Evolutionary conservation across 2,888 invertebrate species (phyloP), one percentile per base, ranked within the genome.

Genomic region (Epistrophe eligans): DNA sequence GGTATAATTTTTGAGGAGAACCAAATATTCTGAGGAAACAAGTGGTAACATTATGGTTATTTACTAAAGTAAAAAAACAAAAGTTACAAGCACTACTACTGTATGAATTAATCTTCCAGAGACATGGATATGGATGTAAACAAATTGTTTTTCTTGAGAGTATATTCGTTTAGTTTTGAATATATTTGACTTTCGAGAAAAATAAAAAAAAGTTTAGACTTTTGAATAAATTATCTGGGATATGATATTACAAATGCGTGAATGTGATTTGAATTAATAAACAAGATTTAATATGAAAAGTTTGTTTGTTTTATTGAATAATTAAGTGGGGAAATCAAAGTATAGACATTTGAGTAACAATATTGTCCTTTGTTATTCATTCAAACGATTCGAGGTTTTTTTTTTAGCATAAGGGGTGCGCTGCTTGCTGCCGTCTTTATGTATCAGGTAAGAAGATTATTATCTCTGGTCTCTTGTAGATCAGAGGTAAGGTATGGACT

Each of bases 21-120:
- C 5, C n/a, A 52, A 52, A 58, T 57, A 67, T 70, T 60, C 43
- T 40, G 52, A 38, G 4, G 19, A 7, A 48, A 38, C 35, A 76
- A 71, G 60, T 71, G 52, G 72, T 15, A 40, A 13, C 55, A 50
- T 71, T 64, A 71, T 76, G 57, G 70, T 77, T 71, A 76, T 71
- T 64, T 66, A 38, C 28, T 11, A 8, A 58, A n/a, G n/a, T n/a
- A n/a, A n/a, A n/a, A n/a, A 15, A 5, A 17, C 55, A 62, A 74
- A 80, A 80, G 52, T 74, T 80, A 19, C 13, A 64, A 70, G 62
- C 48, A 70, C 76, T 24, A 48, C 24, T 28, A 62, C 76, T 55
- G 17, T 28, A 55, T 64, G 62, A 74, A 35, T 80, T 60, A 7
- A 6, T 60, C 40, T 67, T 43, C 60, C 50, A 24, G 28, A 4